phyloP scores from a whole-genome alignment of 2,113 vertebrate genomes.

The Uria aalge region DNA sequence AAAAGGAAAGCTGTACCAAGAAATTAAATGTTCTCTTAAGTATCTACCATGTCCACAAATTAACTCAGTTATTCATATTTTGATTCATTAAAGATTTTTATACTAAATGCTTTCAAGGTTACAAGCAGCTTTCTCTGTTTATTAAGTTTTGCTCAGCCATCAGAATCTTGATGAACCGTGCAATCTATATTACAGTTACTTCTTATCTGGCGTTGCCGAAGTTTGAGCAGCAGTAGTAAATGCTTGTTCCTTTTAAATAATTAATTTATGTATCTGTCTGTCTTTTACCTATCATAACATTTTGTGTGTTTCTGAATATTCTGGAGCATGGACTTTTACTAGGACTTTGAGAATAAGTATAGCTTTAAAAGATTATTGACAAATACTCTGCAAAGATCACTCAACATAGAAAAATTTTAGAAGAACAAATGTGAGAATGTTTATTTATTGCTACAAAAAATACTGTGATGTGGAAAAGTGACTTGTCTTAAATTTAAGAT shows the following conservation, averaged over 20 bases:
- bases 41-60: neutral
- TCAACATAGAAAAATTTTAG: neutral
- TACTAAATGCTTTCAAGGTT: neutral
- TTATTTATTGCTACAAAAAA: conserved; percentile 45
- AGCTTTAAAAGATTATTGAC: neutral
- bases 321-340: neutral
- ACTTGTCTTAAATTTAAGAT: conserved; percentile 62
- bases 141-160: neutral
- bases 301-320: neutral
- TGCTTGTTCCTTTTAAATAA: neutral
- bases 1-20: neutral
- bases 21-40: neutral
- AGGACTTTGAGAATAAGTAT: neutral
- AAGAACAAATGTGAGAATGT: neutral
- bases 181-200: neutral
- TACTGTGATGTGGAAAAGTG: neutral
- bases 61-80: neutral
- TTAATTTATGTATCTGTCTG: neutral
- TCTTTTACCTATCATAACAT: neutral
- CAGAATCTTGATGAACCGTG: neutral
- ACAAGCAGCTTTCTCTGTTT: neutral
- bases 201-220: neutral
- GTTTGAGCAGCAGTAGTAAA: neutral
- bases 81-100: neutral
- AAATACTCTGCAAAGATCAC: neutral